A percentile compares a stretch with the other conserved stretches of the same genome.
Conservation (phyloP, 2,888 invertebrate species). For the Galerucella pusilla region DNA sequence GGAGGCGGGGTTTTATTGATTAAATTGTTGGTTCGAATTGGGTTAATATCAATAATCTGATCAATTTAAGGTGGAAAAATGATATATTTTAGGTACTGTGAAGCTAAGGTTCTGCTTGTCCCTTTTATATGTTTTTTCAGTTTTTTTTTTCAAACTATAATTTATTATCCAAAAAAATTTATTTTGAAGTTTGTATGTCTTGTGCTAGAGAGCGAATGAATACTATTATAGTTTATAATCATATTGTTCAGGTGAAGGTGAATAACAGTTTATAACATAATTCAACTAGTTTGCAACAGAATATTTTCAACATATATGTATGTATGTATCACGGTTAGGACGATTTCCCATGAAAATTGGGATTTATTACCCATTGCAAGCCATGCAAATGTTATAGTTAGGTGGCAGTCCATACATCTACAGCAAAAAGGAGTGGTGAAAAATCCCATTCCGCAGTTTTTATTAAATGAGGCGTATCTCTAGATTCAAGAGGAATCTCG, state of each 20-base stretch:
- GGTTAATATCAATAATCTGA: neutral
- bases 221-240: neutral
- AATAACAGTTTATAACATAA: slow-evolving; percentile 6
- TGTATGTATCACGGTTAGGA: slow-evolving; percentile 18
- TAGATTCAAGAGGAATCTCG: slow-evolving; percentile 43
- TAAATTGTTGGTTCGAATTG: neutral
- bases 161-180: no score
- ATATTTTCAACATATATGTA: neutral
- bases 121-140: no score
- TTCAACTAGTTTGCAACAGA: slow-evolving; percentile 10
- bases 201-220: no score
- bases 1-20: slow-evolving; percentile 1
- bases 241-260: neutral
- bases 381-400: slow-evolving; percentile 34
- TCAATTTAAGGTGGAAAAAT: neutral
- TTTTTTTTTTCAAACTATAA: no score
- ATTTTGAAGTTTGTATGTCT: no score
- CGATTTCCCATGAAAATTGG: slow-evolving; percentile 32
- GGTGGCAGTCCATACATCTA: slow-evolving; percentile 32
- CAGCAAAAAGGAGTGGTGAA: slow-evolving; percentile 30
- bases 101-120: neutral
- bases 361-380: slow-evolving; percentile 26
- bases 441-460: slow-evolving; percentile 25
- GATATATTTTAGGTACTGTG: neutral
- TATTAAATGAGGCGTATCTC: slow-evolving; percentile 30